Conservation (phyloP, 1,140 invertebrate genomes). For the Mamestra configurata region DNA sequence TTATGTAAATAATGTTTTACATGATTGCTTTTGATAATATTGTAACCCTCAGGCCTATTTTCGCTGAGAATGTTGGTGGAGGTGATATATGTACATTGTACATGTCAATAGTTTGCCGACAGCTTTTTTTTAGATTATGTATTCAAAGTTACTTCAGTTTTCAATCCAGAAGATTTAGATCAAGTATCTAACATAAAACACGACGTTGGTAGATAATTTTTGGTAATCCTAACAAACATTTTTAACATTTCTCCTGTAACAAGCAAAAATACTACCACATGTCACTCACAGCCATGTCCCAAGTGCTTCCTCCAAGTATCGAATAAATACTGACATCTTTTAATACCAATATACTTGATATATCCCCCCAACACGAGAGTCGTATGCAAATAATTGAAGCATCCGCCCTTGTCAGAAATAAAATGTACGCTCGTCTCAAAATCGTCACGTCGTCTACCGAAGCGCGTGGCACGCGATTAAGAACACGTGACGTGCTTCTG, state of each 20-base stretch:
- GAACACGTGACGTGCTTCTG: slow-evolving; percentile 54
- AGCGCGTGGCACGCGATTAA: slow-evolving; percentile 62
- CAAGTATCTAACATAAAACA: too few relatives aligned
- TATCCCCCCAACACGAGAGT: slow-evolving; percentile 65
- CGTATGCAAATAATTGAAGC: slow-evolving; percentile 73
- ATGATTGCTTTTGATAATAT: slow-evolving; percentile 3
- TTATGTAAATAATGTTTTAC: neutral
- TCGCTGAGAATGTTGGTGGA: neutral
- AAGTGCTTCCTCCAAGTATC: slow-evolving; percentile 6
- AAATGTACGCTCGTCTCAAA: slow-evolving; percentile 63
- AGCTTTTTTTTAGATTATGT: too few relatives aligned
- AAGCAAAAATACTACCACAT: neutral
- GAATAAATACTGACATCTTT: slow-evolving; percentile 3
- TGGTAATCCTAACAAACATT: too few relatives aligned
- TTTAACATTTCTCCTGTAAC: too few relatives aligned
- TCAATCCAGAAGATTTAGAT: too few relatives aligned
- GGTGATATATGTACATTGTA: neutral
- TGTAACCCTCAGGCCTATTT: neutral
- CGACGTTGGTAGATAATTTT: too few relatives aligned
- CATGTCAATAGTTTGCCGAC: too few relatives aligned
- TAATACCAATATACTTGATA: slow-evolving; percentile 22
- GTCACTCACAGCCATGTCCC: neutral
- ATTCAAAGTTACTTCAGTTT: too few relatives aligned
- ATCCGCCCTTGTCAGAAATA: slow-evolving; percentile 59
- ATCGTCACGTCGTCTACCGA: slow-evolving; percentile 73